Percentiles rank a stretch among this genome's conserved stretches.
Conservation (phyloP, 2,113 vertebrate genomes). For the Hydrolagus affinis region DNA sequence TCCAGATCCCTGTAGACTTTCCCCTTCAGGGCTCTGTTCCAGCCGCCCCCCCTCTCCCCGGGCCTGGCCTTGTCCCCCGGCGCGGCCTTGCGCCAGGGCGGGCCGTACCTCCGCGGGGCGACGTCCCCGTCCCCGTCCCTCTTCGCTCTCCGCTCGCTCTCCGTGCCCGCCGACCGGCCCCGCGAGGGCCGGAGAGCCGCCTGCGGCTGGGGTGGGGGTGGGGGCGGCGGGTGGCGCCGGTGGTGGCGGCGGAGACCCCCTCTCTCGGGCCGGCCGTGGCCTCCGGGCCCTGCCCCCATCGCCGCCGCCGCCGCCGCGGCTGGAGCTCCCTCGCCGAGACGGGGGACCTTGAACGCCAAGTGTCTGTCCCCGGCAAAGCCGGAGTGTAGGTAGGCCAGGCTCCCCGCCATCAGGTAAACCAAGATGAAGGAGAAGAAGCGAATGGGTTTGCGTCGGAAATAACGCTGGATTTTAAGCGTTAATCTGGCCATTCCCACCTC, state of each 20-base stretch:
- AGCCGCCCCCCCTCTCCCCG: conserved; percentile 59
- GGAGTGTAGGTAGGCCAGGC: conserved; percentile 80
- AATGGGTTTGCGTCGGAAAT: conserved; percentile 77
- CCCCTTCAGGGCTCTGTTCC: conserved; percentile 65
- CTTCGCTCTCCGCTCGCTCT: conserved; percentile 27
- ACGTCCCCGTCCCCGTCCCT: neutral
- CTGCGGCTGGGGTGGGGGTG: conserved; percentile 60
- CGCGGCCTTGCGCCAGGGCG: conserved; percentile 64
- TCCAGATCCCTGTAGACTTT: conserved; percentile 70
- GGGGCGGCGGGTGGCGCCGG: no score
- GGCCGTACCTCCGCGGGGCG: conserved; percentile 53
- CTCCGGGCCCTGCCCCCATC: neutral
- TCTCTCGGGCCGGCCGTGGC: no score
- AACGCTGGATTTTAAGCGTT: conserved; percentile 82
- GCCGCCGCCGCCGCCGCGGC: conserved; percentile 34
- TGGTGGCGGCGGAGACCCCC: no score
- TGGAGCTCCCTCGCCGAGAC: conserved; percentile 38
- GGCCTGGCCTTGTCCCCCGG: conserved; percentile 42
- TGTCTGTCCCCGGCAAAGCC: conserved; percentile 65
- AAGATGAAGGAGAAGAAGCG: conserved; percentile 86
- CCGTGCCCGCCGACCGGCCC: no score
- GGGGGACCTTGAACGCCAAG: conserved; percentile 40
- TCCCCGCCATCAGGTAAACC: conserved; percentile 83
- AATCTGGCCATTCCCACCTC: conserved; percentile 76
- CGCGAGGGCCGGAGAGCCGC: conserved; percentile 56